Conservation (phyloP, 1,140 invertebrate species). For the Lucilia cuprina region DNA sequence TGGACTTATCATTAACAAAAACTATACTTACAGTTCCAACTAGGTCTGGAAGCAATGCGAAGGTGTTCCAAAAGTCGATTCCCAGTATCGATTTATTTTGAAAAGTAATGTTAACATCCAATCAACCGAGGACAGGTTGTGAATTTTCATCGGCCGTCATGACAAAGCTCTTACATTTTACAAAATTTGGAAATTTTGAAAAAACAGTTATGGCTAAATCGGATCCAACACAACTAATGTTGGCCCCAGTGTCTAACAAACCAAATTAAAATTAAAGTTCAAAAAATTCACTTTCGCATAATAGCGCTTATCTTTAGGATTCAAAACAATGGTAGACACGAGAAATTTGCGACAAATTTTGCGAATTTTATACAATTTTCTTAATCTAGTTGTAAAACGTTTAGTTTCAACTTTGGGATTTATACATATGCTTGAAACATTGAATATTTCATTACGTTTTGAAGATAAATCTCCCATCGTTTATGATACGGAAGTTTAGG, state of each 20-base stretch:
- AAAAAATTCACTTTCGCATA: not conserved
- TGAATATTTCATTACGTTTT: not conserved
- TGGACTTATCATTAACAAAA: too few relatives aligned
- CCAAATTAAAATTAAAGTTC: not conserved
- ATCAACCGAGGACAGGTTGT: not conserved
- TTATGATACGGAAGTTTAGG: not conserved
- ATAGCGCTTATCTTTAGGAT: not conserved
- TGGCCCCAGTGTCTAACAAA: not conserved
- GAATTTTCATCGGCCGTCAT: not conserved
- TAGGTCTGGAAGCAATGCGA: not conserved
- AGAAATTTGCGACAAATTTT: conserved; percentile 8
- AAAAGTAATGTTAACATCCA: not conserved
- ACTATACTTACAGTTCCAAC: not conserved
- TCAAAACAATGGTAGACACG: not conserved
- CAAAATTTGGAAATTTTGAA: not conserved
- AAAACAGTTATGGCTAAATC: not conserved
- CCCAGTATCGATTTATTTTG: not conserved
- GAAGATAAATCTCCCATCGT: not conserved
- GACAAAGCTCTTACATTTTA: not conserved
- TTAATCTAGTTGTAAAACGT: not conserved
- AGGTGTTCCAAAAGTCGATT: conserved; percentile 14
- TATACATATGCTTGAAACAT: not conserved
- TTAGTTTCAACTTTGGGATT: not conserved
- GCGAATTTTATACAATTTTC: not conserved
- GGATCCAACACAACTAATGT: conserved; percentile 18